Percentiles rank a stretch among this genome's conserved stretches.
Conservation (phyloP, 2,888 invertebrate genomes). For the Aphidoletes aphidimyza region DNA sequence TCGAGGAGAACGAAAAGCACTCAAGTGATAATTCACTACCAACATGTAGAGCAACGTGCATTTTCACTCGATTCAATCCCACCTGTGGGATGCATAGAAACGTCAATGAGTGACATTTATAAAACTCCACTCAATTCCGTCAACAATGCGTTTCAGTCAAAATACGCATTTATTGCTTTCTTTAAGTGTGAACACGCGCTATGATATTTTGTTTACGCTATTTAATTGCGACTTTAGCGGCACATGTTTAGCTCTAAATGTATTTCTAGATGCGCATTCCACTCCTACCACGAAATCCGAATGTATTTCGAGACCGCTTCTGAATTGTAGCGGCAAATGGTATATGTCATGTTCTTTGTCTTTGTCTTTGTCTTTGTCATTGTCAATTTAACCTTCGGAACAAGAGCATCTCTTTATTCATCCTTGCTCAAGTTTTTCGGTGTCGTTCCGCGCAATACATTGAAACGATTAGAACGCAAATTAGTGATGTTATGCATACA, state of each 20-base stretch:
- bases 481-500: neutral
- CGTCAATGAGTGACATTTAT: neutral
- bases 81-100: neutral
- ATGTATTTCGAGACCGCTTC: neutral
- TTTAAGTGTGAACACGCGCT: neutral
- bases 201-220: neutral
- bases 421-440: neutral
- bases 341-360: neutral
- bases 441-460: neutral
- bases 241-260: neutral
- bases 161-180: neutral
- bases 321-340: neutral
- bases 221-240: neutral
- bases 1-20: neutral
- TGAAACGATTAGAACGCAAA: neutral
- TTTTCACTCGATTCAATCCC: constrained; percentile 23
- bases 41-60: neutral
- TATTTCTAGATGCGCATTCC: constrained; percentile 1
- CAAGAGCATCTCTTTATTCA: neutral
- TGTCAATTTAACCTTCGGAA: neutral
- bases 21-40: neutral
- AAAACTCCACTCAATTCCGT: neutral
- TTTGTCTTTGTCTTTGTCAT: too few relatives aligned
- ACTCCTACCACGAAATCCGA: too few relatives aligned
- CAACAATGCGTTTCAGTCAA: neutral